Evolutionary conservation across 2,797 vertebrate species (phyloP).

Genomic region (Malurus leucopterus): DNA sequence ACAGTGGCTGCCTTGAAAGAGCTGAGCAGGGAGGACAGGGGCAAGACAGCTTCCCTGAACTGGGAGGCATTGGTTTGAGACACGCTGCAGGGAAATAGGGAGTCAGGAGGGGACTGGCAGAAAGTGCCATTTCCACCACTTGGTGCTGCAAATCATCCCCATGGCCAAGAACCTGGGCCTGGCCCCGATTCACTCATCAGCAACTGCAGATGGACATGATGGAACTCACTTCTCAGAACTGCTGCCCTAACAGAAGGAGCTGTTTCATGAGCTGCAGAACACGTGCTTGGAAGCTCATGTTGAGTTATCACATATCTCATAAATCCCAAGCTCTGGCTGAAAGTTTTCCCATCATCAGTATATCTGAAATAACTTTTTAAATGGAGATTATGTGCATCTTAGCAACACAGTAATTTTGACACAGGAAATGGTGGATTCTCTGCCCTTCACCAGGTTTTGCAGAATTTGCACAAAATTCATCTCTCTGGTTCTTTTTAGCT

Average conservation of each 20-base stretch:
- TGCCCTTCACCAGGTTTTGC: neutral
- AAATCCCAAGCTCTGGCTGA: neutral
- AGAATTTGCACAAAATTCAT: neutral
- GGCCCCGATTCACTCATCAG: neutral
- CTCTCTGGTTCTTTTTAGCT: neutral
- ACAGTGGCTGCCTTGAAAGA: neutral
- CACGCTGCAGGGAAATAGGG: neutral
- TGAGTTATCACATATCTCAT: neutral
- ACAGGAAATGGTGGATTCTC: neutral
- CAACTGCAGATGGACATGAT: neutral
- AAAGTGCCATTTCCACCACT: neutral
- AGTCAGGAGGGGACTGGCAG: neutral
- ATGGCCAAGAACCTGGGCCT: neutral
- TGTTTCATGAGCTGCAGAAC: neutral
- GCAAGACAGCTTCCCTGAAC: neutral
- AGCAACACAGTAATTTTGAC: neutral
- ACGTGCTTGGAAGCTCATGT: neutral
- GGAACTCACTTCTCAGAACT: neutral
- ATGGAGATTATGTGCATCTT: neutral
- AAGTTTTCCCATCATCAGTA: neutral
- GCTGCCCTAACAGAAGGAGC: neutral
- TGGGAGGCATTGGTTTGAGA: fast-evolving
- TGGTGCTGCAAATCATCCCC: neutral
- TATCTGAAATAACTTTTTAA: neutral
- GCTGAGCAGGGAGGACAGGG: neutral